These are phyloP conservation scores for Scaptomyza pallida DNA, from an alignment of 1,140 invertebrate species.

Conservation along the genomic window DNA sequence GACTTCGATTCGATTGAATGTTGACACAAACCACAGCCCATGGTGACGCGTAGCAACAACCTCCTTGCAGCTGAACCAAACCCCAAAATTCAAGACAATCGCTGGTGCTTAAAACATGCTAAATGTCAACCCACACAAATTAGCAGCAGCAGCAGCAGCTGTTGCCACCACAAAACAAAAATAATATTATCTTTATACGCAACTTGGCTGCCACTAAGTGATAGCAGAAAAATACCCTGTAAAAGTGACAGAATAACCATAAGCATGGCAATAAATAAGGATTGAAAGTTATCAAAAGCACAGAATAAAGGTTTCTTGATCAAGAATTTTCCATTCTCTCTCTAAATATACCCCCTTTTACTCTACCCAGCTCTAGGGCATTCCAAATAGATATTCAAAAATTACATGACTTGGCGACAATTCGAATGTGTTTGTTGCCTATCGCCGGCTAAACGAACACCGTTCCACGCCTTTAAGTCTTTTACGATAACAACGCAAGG, in stretches of 20 bases:
- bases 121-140: constrained; percentile 46
- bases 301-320: too few species aligned
- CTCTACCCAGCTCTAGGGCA: neutral
- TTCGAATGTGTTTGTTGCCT: constrained; percentile 29
- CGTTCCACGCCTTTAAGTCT: constrained; percentile 38
- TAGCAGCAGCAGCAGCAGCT: constrained; percentile 38
- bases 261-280: too few species aligned
- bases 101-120: constrained; percentile 25
- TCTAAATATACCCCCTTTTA: neutral
- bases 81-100: constrained; percentile 31
- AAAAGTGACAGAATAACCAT: too few species aligned
- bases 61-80: constrained; percentile 4
- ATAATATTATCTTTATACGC: neutral
- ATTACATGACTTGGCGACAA: constrained; percentile 31
- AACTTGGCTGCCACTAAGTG: neutral
- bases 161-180: constrained; percentile 5
- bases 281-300: too few species aligned
- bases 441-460: constrained; percentile 26
- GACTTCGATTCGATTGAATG: neutral
- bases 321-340: too few species aligned
- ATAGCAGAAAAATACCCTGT: neutral
- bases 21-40: neutral
- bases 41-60: too few species aligned
- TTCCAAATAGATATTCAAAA: constrained; percentile 6
- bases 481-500: constrained; percentile 25